Conservation (phyloP, 2,888 invertebrate genomes). For the Clostera curtula region DNA sequence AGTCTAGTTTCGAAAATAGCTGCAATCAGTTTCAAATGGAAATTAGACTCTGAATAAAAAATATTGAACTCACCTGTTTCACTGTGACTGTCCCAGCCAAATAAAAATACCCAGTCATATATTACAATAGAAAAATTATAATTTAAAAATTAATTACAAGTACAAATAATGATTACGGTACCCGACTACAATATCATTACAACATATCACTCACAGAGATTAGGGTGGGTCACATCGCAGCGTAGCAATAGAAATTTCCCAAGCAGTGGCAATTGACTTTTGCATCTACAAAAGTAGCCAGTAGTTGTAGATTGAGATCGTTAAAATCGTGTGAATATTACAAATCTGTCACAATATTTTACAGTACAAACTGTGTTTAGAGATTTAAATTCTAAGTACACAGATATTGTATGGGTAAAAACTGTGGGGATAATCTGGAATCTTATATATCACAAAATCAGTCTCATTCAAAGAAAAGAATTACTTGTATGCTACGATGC, state of each 20-base stretch:
- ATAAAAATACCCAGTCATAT: slow-evolving; percentile 37
- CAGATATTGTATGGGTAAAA: too few relatives aligned
- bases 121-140: slow-evolving; percentile 73
- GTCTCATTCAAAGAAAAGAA: too few relatives aligned
- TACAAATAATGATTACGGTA: slow-evolving; percentile 50
- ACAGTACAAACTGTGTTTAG: too few relatives aligned
- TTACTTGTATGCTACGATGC: too few relatives aligned
- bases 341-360: too few relatives aligned
- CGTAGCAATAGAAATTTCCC: slow-evolving; percentile 10
- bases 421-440: too few relatives aligned
- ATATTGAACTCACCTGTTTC: slow-evolving; percentile 30
- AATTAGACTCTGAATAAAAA: slow-evolving; percentile 6
- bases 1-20: not conserved
- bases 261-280: too few relatives aligned
- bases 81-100: slow-evolving; percentile 15
- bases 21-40: slow-evolving; percentile 6
- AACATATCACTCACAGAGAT: slow-evolving; percentile 23
- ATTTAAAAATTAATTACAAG: slow-evolving; percentile 74
- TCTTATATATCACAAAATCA: too few relatives aligned
- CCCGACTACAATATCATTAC: slow-evolving; percentile 19
- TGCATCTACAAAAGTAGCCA: too few relatives aligned
- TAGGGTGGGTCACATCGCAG: slow-evolving; percentile 18
- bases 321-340: too few relatives aligned
- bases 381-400: too few relatives aligned
- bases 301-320: too few relatives aligned